A percentile compares a stretch with the other conserved stretches of the same genome.
Conservation (phyloP, 2,797 vertebrate genomes). For the Leptoclinus maculatus region DNA sequence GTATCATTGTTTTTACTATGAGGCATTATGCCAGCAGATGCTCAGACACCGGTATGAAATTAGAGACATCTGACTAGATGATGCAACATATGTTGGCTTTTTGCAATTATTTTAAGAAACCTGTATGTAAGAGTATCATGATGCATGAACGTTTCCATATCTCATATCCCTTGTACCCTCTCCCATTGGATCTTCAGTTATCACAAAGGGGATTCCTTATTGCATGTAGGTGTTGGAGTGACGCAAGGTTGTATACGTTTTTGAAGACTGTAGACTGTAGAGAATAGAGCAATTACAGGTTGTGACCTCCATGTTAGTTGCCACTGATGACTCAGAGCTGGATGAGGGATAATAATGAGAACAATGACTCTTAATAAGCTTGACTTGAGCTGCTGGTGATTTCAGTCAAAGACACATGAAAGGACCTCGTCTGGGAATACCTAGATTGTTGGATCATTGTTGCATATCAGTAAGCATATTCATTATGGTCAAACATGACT, state of each 20-base stretch:
- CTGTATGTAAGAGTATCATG: neutral
- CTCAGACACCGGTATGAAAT: constrained; percentile 9
- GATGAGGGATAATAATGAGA: constrained; percentile 42
- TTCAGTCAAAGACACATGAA: constrained; percentile 6
- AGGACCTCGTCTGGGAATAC: neutral
- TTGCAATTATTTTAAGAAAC: constrained; percentile 11
- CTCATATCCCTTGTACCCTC: neutral
- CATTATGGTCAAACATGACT: neutral
- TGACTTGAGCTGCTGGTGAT: constrained; percentile 24
- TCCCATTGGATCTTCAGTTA: neutral
- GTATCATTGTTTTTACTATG: neutral
- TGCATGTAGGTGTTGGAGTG: neutral
- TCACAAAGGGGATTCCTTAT: constrained; percentile 2
- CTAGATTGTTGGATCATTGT: neutral
- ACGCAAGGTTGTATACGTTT: neutral
- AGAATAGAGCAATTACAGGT: constrained; percentile 38
- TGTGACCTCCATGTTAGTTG: constrained; percentile 32
- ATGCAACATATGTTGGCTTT: constrained; percentile 24
- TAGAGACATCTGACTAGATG: constrained; percentile 20
- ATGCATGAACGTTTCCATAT: neutral
- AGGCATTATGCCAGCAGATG: constrained; percentile 22
- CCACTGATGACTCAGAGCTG: constrained; percentile 62
- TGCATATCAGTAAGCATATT: neutral
- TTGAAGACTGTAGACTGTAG: neutral
- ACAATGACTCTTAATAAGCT: constrained; percentile 51